Percentiles rank a stretch among this genome's conserved stretches.
These are phyloP conservation scores for Orthosia gracilis DNA, from an alignment of 2,888 invertebrate genomes.

Conservation along the genomic window DNA sequence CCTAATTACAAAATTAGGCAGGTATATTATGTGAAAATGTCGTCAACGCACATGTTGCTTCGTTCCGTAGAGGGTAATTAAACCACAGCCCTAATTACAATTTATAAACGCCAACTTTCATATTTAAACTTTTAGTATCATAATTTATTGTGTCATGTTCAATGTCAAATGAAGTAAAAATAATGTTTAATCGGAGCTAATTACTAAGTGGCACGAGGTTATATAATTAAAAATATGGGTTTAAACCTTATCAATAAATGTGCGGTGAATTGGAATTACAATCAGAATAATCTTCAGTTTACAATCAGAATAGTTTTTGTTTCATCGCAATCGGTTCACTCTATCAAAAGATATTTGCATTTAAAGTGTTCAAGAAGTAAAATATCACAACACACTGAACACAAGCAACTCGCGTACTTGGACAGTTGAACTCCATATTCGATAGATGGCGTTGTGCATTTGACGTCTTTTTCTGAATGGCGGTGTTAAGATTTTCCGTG, in stretches of 20 bases:
- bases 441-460: too few relatives aligned
- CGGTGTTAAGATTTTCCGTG: too few relatives aligned
- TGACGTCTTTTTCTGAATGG: too few relatives aligned
- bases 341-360: too few relatives aligned
- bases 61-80: constrained; percentile 47
- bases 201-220: background rate
- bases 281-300: background rate
- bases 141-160: constrained; percentile 14
- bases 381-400: too few relatives aligned
- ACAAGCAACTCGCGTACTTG: too few relatives aligned
- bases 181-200: background rate
- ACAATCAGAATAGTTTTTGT: too few relatives aligned
- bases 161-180: constrained; percentile 17
- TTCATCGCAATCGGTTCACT: too few relatives aligned
- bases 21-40: constrained; percentile 27
- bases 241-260: background rate
- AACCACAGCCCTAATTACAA: constrained; percentile 42
- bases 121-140: constrained; percentile 25
- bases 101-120: constrained; percentile 33
- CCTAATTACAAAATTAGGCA: constrained; percentile 5
- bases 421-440: too few relatives aligned
- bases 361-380: too few relatives aligned
- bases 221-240: background rate
- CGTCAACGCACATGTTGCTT: constrained; percentile 42
- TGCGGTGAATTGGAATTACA: background rate